phyloP scores from a whole-genome alignment of 2,113 vertebrate genomes.

The Suricata suricatta region DNA sequence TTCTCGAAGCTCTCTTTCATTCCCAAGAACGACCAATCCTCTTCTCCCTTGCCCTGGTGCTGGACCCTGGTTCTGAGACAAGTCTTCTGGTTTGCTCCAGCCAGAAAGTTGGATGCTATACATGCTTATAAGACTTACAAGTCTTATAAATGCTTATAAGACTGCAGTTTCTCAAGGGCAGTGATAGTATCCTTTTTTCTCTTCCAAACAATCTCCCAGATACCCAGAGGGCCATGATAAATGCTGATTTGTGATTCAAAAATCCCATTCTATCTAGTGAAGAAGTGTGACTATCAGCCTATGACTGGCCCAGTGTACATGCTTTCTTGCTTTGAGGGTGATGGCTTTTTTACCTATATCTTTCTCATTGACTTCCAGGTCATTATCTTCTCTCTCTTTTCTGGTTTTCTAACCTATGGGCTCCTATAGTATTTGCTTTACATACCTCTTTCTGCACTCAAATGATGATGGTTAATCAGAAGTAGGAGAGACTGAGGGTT shows the following conservation, averaged over 20 bases:
- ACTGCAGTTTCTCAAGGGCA: neutral
- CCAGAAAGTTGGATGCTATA: neutral
- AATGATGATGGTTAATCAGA: neutral
- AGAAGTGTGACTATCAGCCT: neutral
- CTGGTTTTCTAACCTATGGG: neutral
- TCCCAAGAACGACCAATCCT: neutral
- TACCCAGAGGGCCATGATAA: neutral
- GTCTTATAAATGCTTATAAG: neutral
- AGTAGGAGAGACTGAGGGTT: neutral
- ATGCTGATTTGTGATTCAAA: neutral
- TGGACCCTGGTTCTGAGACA: neutral
- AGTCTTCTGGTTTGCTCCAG: neutral
- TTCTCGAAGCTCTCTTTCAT: neutral
- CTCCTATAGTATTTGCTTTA: neutral
- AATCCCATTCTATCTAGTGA: neutral
- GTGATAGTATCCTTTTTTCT: neutral
- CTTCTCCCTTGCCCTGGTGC: neutral
- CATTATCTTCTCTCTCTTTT: constrained; percentile 6
- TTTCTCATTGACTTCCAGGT: neutral
- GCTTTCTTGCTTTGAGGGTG: neutral
- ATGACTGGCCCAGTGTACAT: neutral
- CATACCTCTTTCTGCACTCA: neutral
- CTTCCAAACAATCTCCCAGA: neutral
- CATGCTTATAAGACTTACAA: too few species aligned
- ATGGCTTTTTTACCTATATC: neutral